Evolutionary conservation across 35 echinoderm and acorn worm species (phyloP), one percentile per base, ranked within the genome.

Genomic region (Ptychodera flava): DNA sequence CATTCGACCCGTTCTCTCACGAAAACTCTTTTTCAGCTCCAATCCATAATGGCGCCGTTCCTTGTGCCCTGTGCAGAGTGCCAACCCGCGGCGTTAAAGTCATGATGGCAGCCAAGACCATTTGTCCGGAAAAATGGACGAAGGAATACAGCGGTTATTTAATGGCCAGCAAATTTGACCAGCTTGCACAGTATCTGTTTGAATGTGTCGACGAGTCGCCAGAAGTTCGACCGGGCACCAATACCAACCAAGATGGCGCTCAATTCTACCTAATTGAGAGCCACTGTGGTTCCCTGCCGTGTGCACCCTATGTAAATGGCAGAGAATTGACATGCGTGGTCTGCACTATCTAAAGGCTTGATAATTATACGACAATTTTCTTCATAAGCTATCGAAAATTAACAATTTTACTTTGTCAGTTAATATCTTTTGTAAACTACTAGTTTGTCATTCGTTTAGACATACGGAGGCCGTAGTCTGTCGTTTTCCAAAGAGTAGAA

Each of bases 41-140:
- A 31, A n/a, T 90, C n/a, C 77, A 86, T 33, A 29, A 86, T 27
- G 84, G 77, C 52, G 81, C 86, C 78, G 37, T 91, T 0, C 89
- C 89, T 0, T 91, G 89, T 86, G 89, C 89, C 0, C 78, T 91
- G 30, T 91, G 89, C 79, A 52, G 89, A 10, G 83, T 82, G 27
- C 35, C 78, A 77, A 85, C 34, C 35, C 89, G 89, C n/a, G 83
- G 82, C 38, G 78, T 77, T 15, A 34, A 90, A 77, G 33, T 85
- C 2, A 76, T 85, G 34, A 79, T 90, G 28, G 82, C 89, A 15
- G 89, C 89, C 31, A 84, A 85, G 37, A 84, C 53, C 31, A 36
- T 2, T 28, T 90, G 89, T 31, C 89, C 83, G 37, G 83, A 90
- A 27, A 35, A 45, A 15, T 90, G 89, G 89, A 90, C 89, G 10